A percentile compares a stretch with the other conserved stretches of the same genome.
Conservation (phyloP, 2,888 invertebrate species). For the Lordiphosa fenestrarum region DNA sequence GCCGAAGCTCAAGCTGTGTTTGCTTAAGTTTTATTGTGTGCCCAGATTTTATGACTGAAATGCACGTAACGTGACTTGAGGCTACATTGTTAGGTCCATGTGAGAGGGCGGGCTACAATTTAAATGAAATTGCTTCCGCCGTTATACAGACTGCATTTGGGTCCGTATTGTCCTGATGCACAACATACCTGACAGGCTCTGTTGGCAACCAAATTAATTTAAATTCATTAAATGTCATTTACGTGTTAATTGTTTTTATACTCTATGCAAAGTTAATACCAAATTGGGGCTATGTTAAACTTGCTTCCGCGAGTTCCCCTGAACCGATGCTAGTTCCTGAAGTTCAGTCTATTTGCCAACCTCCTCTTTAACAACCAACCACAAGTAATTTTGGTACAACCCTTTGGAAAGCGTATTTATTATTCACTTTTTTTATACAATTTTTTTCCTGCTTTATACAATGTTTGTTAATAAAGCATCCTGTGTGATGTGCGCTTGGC, state of each 20-base stretch:
- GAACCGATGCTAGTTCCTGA: too few relatives aligned
- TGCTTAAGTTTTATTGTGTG: slow-evolving; percentile 41
- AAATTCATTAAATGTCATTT: slow-evolving; percentile 17
- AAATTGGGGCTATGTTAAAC: too few relatives aligned
- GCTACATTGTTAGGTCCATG: too few relatives aligned
- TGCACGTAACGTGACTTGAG: slow-evolving; percentile 20
- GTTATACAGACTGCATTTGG: neutral
- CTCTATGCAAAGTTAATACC: neutral
- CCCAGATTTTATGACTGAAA: slow-evolving; percentile 52
- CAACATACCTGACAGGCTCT: neutral
- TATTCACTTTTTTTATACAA: neutral
- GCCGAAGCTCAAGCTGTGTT: slow-evolving; percentile 28
- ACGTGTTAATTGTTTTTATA: slow-evolving; percentile 11
- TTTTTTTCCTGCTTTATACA: slow-evolving; percentile 1
- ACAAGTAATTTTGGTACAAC: neutral
- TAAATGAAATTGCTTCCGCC: neutral
- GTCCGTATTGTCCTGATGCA: neutral
- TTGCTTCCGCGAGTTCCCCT: too few relatives aligned
- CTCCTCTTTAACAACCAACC: too few relatives aligned
- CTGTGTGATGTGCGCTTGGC: slow-evolving; percentile 8
- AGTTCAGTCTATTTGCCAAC: too few relatives aligned
- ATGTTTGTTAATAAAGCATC: slow-evolving; percentile 5
- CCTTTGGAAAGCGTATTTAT: neutral
- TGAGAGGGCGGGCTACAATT: too few relatives aligned
- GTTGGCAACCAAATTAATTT: neutral